phyloP scores from a whole-genome alignment of 2,888 invertebrate genomes.

The Tricholauxania praeusta region DNA sequence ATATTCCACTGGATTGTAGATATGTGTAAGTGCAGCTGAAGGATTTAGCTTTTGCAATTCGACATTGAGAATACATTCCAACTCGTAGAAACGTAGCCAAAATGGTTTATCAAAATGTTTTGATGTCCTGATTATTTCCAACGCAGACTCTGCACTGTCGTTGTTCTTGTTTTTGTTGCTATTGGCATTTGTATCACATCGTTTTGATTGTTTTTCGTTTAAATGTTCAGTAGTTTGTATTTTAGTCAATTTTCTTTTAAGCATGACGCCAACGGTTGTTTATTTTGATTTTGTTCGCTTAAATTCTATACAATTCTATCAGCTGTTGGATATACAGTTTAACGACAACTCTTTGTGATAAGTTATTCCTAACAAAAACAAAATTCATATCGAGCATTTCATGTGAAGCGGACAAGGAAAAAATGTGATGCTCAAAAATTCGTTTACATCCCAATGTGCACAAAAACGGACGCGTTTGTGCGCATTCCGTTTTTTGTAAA shows the following conservation, averaged over 20 bases:
- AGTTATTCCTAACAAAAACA: too few species aligned
- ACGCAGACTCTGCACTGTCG: background rate
- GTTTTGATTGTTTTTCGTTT: background rate
- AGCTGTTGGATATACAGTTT: too few species aligned
- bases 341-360: too few species aligned
- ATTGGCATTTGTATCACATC: background rate
- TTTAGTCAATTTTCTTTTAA: background rate
- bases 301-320: too few species aligned
- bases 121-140: conserved; percentile 26
- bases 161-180: background rate
- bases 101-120: conserved; percentile 50
- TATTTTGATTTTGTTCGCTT: too few species aligned
- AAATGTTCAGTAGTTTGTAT: background rate
- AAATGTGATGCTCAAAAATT: too few species aligned
- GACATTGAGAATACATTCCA: conserved; percentile 58
- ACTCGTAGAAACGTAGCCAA: conserved; percentile 59
- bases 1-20: conserved; percentile 90
- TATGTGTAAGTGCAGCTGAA: conserved; percentile 55
- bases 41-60: conserved; percentile 37
- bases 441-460: too few species aligned
- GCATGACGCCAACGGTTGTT: background rate
- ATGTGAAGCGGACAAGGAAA: too few species aligned
- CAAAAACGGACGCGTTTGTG: too few species aligned
- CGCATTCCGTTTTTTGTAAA: too few species aligned
- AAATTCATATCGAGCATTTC: too few species aligned